These are phyloP conservation scores for Chloropsis hardwickii DNA, from an alignment of 2,113 vertebrate genomes.

Conservation along the genomic window DNA sequence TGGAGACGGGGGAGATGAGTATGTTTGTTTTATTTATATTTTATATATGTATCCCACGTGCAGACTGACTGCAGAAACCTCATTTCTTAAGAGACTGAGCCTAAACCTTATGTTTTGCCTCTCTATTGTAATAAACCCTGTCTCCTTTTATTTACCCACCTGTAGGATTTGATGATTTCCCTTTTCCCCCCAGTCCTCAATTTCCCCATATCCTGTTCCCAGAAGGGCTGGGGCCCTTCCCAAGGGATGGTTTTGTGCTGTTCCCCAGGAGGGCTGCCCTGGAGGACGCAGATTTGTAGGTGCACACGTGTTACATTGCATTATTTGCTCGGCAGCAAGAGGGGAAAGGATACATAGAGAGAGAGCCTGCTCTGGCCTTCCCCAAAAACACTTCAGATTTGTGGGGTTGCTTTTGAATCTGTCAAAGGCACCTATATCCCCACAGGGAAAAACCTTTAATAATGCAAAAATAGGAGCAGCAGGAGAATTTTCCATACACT, in stretches of 20 bases:
- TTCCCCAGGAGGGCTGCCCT: constrained; percentile 6
- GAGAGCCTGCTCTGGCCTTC: background rate
- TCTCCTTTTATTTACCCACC: constrained; percentile 63
- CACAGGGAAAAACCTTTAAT: background rate
- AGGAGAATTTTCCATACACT: background rate
- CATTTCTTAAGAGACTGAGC: constrained; percentile 20
- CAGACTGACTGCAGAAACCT: constrained; percentile 26
- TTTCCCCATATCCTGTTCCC: constrained; percentile 62
- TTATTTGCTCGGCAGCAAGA: background rate
- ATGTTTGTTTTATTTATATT: constrained; percentile 65
- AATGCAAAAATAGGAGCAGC: background rate
- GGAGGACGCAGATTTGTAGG: background rate
- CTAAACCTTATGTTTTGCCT: constrained; percentile 33
- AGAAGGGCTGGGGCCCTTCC: constrained; percentile 28
- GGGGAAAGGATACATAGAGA: background rate
- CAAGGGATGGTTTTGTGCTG: background rate
- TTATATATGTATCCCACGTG: constrained; percentile 55
- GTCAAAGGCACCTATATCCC: background rate
- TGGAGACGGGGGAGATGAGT: constrained; percentile 40
- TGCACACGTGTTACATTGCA: background rate
- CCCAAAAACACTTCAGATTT: background rate
- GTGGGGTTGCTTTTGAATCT: background rate
- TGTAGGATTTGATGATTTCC: constrained; percentile 58
- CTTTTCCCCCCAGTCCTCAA: background rate
- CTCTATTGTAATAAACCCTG: constrained; percentile 46